These are phyloP conservation scores for Diadromus collaris DNA, from an alignment of 2,888 invertebrate species.

Conservation along the genomic window DNA sequence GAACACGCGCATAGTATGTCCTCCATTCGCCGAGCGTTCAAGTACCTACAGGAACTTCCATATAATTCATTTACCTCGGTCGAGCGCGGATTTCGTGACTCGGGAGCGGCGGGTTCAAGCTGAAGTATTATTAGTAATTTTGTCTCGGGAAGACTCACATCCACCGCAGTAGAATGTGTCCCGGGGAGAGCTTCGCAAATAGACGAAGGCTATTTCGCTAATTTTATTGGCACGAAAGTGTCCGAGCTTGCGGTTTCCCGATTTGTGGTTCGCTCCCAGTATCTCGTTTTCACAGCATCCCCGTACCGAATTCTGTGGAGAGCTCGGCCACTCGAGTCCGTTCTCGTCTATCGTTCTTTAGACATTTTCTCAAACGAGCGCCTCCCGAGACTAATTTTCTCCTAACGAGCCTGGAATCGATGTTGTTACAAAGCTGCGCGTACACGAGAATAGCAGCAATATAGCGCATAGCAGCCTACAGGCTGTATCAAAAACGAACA, in stretches of 20 bases:
- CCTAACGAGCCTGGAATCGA: conserved; percentile 25
- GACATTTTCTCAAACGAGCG: conserved; percentile 2
- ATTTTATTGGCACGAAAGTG: conserved; percentile 57
- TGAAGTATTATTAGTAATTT: conserved; percentile 51
- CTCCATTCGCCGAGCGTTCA: background rate
- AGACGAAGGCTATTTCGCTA: conserved; percentile 57
- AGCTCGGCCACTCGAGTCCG: conserved; percentile 18
- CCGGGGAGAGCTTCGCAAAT: conserved; percentile 59
- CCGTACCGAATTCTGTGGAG: conserved; percentile 6
- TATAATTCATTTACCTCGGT: conserved; percentile 37
- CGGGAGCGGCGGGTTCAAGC: conserved; percentile 10
- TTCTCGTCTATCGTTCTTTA: conserved; percentile 12
- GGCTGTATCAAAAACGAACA: conserved; percentile 5
- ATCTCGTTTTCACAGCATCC: conserved; percentile 14
- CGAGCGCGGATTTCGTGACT: no score
- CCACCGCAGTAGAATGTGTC: conserved; percentile 47
- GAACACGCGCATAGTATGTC: background rate
- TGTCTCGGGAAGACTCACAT: conserved; percentile 32
- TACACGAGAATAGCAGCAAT: background rate
- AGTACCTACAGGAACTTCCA: conserved; percentile 13
- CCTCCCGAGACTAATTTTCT: conserved; percentile 43
- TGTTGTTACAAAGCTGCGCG: conserved; percentile 29
- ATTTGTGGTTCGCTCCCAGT: conserved; percentile 12
- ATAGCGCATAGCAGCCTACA: background rate
- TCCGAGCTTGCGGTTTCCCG: conserved; percentile 27